Base-by-base conservation (phyloP, 2,797 vertebrate species). In the Microctenopoma steveboyesi region DNA sequence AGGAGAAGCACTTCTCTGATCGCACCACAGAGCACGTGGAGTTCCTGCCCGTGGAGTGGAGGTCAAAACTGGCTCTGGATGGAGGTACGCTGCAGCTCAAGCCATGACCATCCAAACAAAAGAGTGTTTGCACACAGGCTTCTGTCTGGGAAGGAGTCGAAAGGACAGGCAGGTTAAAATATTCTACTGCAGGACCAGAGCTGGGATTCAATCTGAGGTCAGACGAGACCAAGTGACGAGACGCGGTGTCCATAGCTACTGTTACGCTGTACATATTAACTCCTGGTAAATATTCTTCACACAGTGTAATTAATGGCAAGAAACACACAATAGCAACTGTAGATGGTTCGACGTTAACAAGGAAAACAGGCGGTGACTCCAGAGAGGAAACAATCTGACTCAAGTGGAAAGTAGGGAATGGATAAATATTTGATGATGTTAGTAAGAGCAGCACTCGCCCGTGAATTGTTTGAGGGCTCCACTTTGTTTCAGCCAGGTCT, bases 11-110 rank as follows among this genome's bases (percentile, higher is more conserved):
- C 88, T 98, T 97, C 89, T 94, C 94, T 12, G 95, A 96, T 53
- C 93, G 95, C 52, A 94, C 93, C 46, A 95, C 95, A 0, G 94
- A 95, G 78, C 96, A 97, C 1, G 97, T 98, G 40, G 97, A 99
- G 91, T 99, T 99, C 83, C 95, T 99, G 15, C 97, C 97, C 4
- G 97, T 99, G 85, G 97, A 99, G 76, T 99, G 97, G 97, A 92
- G 97, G 63, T 97, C 97, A 9, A 99, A 98, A 77, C 96, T 99
- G 47, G 85, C 93, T 76, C 95, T 99, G 15, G 97, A 98, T 88
- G 97, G 96, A 96, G 97, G 97, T 99, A 94, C n/a, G 50, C 18
- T 63, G 11, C 22, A 28, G 14, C 22, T 22, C n/a, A 28, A 45
- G 13, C 14, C 25, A n/a, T 10, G 35, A 13, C 30, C 25, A 18